These are phyloP conservation scores for Molossus molossus DNA, from an alignment of 2,797 vertebrate genomes.

Conservation along the genomic window DNA sequence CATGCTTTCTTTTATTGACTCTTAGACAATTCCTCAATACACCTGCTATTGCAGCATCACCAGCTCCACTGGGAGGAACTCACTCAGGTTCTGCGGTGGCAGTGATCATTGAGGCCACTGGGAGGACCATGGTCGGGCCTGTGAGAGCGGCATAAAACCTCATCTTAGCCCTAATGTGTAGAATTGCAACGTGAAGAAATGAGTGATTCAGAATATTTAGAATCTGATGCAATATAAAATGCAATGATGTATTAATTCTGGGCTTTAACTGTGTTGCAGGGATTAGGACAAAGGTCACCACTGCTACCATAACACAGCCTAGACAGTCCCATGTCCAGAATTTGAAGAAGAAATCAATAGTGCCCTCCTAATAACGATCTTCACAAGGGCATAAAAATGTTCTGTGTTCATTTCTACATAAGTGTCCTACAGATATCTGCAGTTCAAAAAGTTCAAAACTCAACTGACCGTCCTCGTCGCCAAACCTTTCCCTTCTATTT, in stretches of 20 bases:
- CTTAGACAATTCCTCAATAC: background rate
- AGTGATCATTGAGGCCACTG: conserved; percentile 31
- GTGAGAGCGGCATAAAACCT: conserved; percentile 55
- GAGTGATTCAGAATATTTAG: conserved; percentile 38
- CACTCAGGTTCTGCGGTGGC: conserved; percentile 8
- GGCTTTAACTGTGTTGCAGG: background rate
- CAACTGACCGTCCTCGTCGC: background rate
- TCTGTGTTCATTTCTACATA: conserved; percentile 21
- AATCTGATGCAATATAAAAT: conserved; percentile 42
- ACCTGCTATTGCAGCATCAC: conserved; percentile 64
- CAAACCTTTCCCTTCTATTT: conserved; percentile 7
- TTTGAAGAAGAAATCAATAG: conserved; percentile 58
- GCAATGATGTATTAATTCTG: conserved; percentile 6
- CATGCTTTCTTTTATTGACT: background rate
- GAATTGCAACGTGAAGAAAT: conserved; percentile 30
- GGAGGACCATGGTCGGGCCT: conserved; percentile 39
- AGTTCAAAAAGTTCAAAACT: conserved; percentile 60
- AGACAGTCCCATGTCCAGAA: background rate
- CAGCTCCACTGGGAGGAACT: conserved; percentile 44
- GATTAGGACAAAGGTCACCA: background rate
- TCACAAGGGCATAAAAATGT: background rate
- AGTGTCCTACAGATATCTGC: conserved; percentile 22
- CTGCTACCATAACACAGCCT: background rate
- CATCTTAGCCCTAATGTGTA: conserved; percentile 11
- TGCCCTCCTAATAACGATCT: conserved; percentile 18